A percentile compares a stretch with the other conserved stretches of the same genome.
These are phyloP conservation scores for Eublepharis macularius DNA, from an alignment of 2,113 vertebrate species.

Conservation along the genomic window DNA sequence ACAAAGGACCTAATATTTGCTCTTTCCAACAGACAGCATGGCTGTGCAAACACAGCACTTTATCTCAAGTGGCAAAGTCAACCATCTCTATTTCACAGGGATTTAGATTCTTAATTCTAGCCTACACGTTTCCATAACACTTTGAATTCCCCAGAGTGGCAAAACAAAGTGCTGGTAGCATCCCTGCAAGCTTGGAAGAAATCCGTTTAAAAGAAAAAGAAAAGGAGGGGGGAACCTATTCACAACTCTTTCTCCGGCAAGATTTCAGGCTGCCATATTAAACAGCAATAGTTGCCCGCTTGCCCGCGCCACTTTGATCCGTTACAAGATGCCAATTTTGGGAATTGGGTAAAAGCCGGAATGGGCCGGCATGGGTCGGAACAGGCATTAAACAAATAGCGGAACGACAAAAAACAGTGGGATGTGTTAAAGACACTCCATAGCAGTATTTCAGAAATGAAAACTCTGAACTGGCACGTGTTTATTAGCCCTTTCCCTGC, in stretches of 20 bases:
- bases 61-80: conserved; percentile 30
- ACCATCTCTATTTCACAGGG: conserved; percentile 1
- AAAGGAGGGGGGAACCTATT: not conserved
- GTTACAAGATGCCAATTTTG: not conserved
- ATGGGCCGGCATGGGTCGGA: too few species aligned
- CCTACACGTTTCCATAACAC: not conserved
- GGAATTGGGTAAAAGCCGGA: too few species aligned
- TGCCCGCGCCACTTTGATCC: not conserved
- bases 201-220: not conserved
- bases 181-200: not conserved
- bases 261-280: not conserved
- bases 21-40: not conserved
- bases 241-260: not conserved
- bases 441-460: too few species aligned
- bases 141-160: not conserved
- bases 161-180: not conserved
- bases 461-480: too few species aligned
- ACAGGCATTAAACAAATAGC: too few species aligned
- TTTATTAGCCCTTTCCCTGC: too few species aligned
- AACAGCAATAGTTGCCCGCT: not conserved
- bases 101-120: conserved; percentile 13
- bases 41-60: conserved; percentile 16
- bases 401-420: too few species aligned
- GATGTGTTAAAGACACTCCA: too few species aligned
- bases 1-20: not conserved